These are phyloP conservation scores for Epirrhoe tristata DNA, from an alignment of 2,888 invertebrate species.

Conservation along the genomic window DNA sequence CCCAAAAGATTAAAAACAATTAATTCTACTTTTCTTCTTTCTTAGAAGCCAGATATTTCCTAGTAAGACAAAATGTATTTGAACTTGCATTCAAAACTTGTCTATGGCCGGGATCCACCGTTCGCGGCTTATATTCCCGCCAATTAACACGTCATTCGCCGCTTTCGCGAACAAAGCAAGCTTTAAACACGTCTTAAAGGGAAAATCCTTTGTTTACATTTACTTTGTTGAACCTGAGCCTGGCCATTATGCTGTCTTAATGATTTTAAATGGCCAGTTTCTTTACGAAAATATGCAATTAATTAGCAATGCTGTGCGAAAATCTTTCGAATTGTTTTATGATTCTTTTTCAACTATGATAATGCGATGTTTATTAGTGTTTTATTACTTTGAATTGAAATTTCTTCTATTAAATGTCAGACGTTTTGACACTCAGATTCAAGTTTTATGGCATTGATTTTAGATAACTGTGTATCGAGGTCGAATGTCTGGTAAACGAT, in stretches of 20 bases:
- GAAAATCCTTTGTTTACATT: slow-evolving; percentile 67
- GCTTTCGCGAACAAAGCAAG: slow-evolving; percentile 68
- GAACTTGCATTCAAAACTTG: slow-evolving; percentile 40
- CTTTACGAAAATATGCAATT: slow-evolving; percentile 64
- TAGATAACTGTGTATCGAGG: slow-evolving; percentile 37
- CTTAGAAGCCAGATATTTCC: no score
- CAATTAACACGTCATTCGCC: slow-evolving; percentile 75
- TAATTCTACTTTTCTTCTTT: background rate
- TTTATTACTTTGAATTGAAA: slow-evolving; percentile 39
- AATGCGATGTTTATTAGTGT: slow-evolving; percentile 46
- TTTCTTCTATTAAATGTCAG: slow-evolving; percentile 49
- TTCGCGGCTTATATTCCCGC: slow-evolving; percentile 57
- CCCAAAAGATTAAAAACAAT: background rate
- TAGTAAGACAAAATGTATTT: background rate
- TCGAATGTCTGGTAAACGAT: slow-evolving; percentile 17
- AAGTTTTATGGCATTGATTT: slow-evolving; percentile 29
- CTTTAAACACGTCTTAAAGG: slow-evolving; percentile 63
- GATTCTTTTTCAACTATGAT: slow-evolving; percentile 42
- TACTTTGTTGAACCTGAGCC: slow-evolving; percentile 56
- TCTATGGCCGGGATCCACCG: slow-evolving; percentile 55
- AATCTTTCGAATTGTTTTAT: slow-evolving; percentile 52
- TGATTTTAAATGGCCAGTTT: slow-evolving; percentile 57
- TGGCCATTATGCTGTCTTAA: slow-evolving; percentile 64
- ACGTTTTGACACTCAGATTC: slow-evolving; percentile 41
- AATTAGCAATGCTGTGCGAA: slow-evolving; percentile 71